Percentiles rank a stretch among this genome's conserved stretches.
These are phyloP conservation scores for Bombus breviceps DNA, from an alignment of 1,140 invertebrate species.

Conservation along the genomic window DNA sequence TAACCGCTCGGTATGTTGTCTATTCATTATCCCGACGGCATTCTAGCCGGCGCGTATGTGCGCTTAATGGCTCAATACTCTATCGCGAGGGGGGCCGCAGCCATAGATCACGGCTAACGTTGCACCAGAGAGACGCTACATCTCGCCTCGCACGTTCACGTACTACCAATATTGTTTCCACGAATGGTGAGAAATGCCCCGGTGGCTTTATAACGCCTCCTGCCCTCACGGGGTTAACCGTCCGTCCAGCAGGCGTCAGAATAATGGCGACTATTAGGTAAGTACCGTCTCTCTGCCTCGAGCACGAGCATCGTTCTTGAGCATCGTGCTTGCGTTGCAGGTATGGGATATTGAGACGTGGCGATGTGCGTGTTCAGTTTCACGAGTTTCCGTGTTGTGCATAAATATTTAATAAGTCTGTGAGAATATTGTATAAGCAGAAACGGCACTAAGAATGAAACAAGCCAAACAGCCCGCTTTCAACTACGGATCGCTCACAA, in stretches of 20 bases:
- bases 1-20: conserved; percentile 52
- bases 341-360: not conserved
- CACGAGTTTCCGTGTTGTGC: not conserved
- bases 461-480: not conserved
- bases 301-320: conserved; percentile 40
- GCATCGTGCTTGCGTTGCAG: not conserved
- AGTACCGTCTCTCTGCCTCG: conserved; percentile 43
- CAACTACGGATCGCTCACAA: not conserved
- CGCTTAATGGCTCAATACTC: conserved; percentile 65
- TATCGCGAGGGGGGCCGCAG: conserved; percentile 7
- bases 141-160: conserved; percentile 44
- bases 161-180: conserved; percentile 67
- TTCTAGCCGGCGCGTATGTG: conserved; percentile 33
- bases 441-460: too few species aligned
- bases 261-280: conserved; percentile 72
- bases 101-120: conserved; percentile 59
- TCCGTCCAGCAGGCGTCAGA: conserved; percentile 53
- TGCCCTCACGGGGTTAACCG: conserved; percentile 61
- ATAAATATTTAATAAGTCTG: not conserved
- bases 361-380: not conserved
- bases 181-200: conserved; percentile 67
- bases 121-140: conserved; percentile 7
- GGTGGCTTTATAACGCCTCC: conserved; percentile 53
- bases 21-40: conserved; percentile 54
- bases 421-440: not conserved